Base-by-base conservation (phyloP, 2,797 vertebrate genomes). In the Silurus aristotelis region DNA sequence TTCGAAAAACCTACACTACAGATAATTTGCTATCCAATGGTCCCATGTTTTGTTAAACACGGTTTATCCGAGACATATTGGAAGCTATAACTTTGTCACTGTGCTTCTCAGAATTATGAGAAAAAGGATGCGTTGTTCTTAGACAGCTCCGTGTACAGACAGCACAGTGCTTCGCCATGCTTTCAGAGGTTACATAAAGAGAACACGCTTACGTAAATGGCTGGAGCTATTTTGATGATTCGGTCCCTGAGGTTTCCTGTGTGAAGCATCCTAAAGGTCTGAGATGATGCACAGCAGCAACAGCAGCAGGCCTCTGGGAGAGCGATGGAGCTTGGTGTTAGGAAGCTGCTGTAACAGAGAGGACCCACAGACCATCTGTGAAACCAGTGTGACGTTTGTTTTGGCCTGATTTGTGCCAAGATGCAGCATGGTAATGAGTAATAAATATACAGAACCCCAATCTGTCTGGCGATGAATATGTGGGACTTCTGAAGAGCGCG, bases 341-440 rank as follows among this genome's bases (percentile, higher is more conserved):
- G 87, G 68, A 64, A 76, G 63, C 77, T 43, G 80, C 56, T 73
- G 46, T 86, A 84, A 85, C 86, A 87, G 87, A 22, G 68, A 81
- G 83, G 83, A 78, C 87, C 89, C 83, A 83, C 52, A 64, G 85
- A 88, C 86, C 84, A 86, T 86, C 85, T 86, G 88, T 75, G 85
- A 82, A 86, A 38, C 52, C 87, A 83, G 78, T 38, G 70, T 85
- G 87, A 87, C 71, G 87, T 86, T 90, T 77, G 88, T 90, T 85
- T 84, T 87, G 84, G 79, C 87, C 82, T 86, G 89, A 89, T 88
- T 85, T 85, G 31, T 14, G 70, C 83, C 76, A 78, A 87, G 77
- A 88, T 70, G 60, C 84, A 79, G 89, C 76, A 90, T 88, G 87
- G 83, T 84, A 89, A 89, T 86, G 84, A 89, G 87, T 56, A 70